Evolutionary conservation across 2,888 invertebrate species (phyloP).

Genomic region (Helicoverpa assulta): DNA sequence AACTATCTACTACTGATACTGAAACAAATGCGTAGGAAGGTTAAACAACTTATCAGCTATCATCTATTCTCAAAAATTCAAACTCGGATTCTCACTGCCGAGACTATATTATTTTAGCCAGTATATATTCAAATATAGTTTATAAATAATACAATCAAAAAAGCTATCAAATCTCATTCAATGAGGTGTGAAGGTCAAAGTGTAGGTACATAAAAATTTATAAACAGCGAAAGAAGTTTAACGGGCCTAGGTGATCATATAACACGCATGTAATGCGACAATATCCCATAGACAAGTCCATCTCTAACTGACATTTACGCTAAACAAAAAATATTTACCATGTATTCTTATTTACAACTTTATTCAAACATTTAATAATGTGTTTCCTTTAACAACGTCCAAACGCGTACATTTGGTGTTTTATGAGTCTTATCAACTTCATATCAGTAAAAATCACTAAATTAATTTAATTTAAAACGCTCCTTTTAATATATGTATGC

Average conservation of each 20-base stretch:
- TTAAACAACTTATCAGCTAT: too few relatives aligned
- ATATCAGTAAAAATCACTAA: slow-evolving; percentile 68
- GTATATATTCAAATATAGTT: too few relatives aligned
- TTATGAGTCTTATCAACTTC: slow-evolving; percentile 74
- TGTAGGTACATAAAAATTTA: slow-evolving; percentile 40
- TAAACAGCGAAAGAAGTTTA: slow-evolving; percentile 28
- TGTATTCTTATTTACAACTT: slow-evolving; percentile 70
- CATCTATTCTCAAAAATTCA: too few relatives aligned
- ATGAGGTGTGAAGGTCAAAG: background rate
- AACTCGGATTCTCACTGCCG: too few relatives aligned
- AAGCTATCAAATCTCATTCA: background rate
- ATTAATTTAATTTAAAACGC: slow-evolving; percentile 69
- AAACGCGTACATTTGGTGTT: slow-evolving; percentile 67
- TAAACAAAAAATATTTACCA: slow-evolving; percentile 71
- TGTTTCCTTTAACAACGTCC: slow-evolving; percentile 71
- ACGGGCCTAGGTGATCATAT: slow-evolving; percentile 24
- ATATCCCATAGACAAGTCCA: slow-evolving; percentile 40
- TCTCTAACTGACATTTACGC: slow-evolving; percentile 68
- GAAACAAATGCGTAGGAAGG: too few relatives aligned
- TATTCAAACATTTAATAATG: slow-evolving; percentile 74
- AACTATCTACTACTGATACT: too few relatives aligned
- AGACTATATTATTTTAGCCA: too few relatives aligned
- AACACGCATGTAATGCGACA: slow-evolving; percentile 36
- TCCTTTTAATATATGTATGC: slow-evolving; percentile 69
- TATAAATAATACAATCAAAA: slow-evolving; percentile 8